Base-by-base conservation (phyloP, 2,888 invertebrate species). In the Colletes collaris region DNA sequence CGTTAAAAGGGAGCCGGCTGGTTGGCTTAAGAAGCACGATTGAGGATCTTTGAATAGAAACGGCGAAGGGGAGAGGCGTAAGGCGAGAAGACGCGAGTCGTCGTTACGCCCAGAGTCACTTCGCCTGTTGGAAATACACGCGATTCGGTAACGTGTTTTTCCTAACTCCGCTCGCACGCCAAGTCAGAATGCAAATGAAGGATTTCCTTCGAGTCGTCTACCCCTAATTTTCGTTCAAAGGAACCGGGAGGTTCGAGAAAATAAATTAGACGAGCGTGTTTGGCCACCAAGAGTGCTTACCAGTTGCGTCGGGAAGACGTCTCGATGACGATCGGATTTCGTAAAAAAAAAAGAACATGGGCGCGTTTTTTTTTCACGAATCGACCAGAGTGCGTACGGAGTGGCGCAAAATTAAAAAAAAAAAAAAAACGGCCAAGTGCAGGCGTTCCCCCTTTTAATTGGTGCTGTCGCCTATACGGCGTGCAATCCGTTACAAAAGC, bases 1-100 rank as follows among this genome's bases (percentile, higher is more conserved):
- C 91, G 92, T 91, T 88, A 86, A 87, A 85, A 72, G 80, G 85
- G 79, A 78, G 80, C 72, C 79, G 79, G 76, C 82, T 79, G 72
- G 74, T 80, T 82, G 81, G 81, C 82, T 88, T 85, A 88, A 91
- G 91, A 83, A 89, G 88, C 82, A 84, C 86, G 85, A 87, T 87
- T 83, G 88, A 81, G 73, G 73, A 79, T 74, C 66, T 81, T 79
- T 85, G 81, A 86, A 86, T 86, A 80, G 86, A 76, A 74, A 71
- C 67, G 65, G 74, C 67, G 71, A 65, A 65, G 55, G 63, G 83
- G 84, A 81, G 80, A 76, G 68, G 55, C 66, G 83, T 81, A 85
- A 85, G 81, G 71, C 86, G 86, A 83, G 85, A 85, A 85, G 85
- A 85, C 78, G 66, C 77, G 40, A 59, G 72, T 58, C 74, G 78